phyloP scores from a whole-genome alignment of 2,888 invertebrate species.

The Amblyjoppa proteus region DNA sequence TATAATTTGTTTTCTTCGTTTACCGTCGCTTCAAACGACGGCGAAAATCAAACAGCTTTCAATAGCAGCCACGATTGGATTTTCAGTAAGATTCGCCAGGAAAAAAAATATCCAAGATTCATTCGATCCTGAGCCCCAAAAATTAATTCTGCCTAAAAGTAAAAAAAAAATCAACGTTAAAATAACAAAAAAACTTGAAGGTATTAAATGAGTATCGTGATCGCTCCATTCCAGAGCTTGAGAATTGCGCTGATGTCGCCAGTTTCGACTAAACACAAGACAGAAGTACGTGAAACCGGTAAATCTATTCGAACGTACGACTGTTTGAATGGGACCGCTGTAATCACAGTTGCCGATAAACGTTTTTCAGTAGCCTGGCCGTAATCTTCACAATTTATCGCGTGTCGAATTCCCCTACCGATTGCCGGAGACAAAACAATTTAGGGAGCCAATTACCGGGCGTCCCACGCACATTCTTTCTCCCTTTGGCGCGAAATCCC shows the following conservation, averaged over 20 bases:
- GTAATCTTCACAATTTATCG: background rate
- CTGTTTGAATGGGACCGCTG: background rate
- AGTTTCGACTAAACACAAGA: background rate
- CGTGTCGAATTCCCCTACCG: background rate
- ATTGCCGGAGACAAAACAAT: background rate
- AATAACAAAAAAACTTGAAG: too few relatives aligned
- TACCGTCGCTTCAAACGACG: background rate
- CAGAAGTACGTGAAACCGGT: background rate
- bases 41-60: slow-evolving; percentile 1
- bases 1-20: background rate
- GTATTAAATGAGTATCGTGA: too few relatives aligned
- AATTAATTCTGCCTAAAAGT: background rate
- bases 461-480: background rate
- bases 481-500: background rate
- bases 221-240: too few relatives aligned
- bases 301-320: background rate
- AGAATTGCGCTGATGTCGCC: too few relatives aligned
- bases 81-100: background rate
- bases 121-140: background rate
- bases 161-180: too few relatives aligned
- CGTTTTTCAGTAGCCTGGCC: background rate
- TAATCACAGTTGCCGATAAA: background rate
- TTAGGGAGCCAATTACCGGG: background rate
- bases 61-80: background rate
- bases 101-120: background rate